These are phyloP conservation scores for Prolemur simus DNA, from an alignment of 2,113 vertebrate genomes.

Conservation along the genomic window DNA sequence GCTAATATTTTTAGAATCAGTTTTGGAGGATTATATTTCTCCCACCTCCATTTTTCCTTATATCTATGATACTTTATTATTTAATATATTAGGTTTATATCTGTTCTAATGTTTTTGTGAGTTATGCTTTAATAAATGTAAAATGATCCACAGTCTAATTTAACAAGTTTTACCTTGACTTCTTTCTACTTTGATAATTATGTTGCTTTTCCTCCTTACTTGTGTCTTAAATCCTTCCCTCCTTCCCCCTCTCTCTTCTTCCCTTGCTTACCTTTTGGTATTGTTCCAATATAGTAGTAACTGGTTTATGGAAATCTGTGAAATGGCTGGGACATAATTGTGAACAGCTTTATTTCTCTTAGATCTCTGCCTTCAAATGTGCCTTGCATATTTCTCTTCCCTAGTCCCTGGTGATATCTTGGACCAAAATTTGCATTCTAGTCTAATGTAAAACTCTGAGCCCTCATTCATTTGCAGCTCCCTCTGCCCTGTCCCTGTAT, in stretches of 20 bases:
- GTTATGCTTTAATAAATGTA: not conserved
- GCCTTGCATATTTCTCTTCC: not conserved
- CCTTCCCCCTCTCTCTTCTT: not conserved
- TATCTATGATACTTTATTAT: not conserved
- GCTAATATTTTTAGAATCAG: slow-evolving; percentile 22
- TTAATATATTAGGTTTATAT: not conserved
- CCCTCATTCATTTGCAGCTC: not conserved
- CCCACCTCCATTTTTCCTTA: not conserved
- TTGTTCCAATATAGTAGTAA: not conserved
- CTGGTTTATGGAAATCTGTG: not conserved
- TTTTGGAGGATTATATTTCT: slow-evolving; percentile 12
- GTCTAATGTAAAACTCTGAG: not conserved
- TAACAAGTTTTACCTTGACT: not conserved
- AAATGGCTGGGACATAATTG: not conserved
- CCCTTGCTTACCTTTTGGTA: not conserved
- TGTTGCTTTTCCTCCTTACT: not conserved
- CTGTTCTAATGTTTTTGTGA: not conserved
- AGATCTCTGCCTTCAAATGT: not conserved
- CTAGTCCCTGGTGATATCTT: not conserved
- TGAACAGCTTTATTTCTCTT: not conserved
- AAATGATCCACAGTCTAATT: not conserved
- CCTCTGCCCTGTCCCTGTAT: not conserved
- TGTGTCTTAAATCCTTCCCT: not conserved
- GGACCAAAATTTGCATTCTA: not conserved
- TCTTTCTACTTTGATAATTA: not conserved